These are phyloP conservation scores for Phacellophora camtschatica DNA, from an alignment of 30 jellyfish, hydroid and myxozoan genomes.

Conservation along the genomic window DNA sequence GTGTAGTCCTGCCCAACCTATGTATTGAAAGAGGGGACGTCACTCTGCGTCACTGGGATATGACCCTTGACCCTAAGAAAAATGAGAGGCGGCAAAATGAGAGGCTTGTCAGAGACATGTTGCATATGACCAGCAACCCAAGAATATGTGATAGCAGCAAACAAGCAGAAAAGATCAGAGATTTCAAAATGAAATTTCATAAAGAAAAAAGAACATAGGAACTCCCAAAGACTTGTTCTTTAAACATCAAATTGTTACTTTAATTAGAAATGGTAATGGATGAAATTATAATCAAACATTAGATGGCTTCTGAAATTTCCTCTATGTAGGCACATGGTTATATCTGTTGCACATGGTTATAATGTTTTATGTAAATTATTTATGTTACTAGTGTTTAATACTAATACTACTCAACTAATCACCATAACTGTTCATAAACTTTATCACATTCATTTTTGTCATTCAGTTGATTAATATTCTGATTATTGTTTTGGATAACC, in stretches of 20 bases:
- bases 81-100: conserved; percentile 5
- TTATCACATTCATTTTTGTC: background rate
- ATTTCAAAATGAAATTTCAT: background rate
- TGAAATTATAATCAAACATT: too few relatives aligned
- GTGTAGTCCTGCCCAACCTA: conserved; percentile 29
- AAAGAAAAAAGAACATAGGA: background rate
- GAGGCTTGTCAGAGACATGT: background rate
- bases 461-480: background rate
- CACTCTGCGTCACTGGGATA: conserved; percentile 4
- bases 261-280: background rate
- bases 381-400: background rate
- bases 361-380: background rate
- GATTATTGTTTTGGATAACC: background rate
- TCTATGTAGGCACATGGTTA: background rate
- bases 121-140: background rate
- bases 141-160: background rate
- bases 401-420: background rate
- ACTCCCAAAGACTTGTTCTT: background rate
- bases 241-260: background rate
- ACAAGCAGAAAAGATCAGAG: background rate
- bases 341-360: background rate
- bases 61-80: background rate
- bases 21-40: conserved; percentile 26
- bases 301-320: background rate
- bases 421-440: conserved; percentile 4